Conservation (phyloP, 2,113 vertebrate species). For the Seriola dumerili region DNA sequence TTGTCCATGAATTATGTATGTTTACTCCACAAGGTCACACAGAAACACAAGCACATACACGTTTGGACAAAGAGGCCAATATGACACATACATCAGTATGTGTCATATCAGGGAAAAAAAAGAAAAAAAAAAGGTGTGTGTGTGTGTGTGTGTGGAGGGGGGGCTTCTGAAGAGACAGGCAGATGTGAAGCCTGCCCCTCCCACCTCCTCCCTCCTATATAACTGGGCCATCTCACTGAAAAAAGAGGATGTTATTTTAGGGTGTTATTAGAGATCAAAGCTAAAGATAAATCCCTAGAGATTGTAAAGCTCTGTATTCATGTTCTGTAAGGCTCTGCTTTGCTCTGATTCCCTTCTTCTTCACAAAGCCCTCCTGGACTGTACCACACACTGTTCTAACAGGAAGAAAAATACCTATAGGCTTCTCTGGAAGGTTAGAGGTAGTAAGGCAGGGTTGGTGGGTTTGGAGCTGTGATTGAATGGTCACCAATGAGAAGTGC, state of each 20-base stretch:
- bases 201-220: conserved; percentile 15
- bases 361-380: conserved; percentile 8
- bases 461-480: conserved; percentile 3
- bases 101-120: not conserved
- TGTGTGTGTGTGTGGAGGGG: no score
- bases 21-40: conserved; percentile 8
- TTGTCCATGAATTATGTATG: not conserved
- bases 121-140: not conserved
- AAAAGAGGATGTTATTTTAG: conserved; percentile 56
- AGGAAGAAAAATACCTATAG: not conserved
- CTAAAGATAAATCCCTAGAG: conserved; percentile 58
- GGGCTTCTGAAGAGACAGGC: not conserved
- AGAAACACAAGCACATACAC: not conserved
- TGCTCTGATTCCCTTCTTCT: conserved; percentile 31
- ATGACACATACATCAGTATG: not conserved
- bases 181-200: conserved; percentile 14
- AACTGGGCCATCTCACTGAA: conserved; percentile 61
- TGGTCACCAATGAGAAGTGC: not conserved
- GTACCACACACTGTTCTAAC: not conserved
- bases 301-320: conserved; percentile 46
- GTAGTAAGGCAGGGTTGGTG: not conserved
- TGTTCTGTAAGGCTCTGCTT: conserved; percentile 40
- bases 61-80: not conserved
- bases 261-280: conserved; percentile 69
- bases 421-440: conserved; percentile 8